Evolutionary conservation across 2,888 invertebrate genomes (phyloP).

Genomic region (Morpho deidamia): DNA sequence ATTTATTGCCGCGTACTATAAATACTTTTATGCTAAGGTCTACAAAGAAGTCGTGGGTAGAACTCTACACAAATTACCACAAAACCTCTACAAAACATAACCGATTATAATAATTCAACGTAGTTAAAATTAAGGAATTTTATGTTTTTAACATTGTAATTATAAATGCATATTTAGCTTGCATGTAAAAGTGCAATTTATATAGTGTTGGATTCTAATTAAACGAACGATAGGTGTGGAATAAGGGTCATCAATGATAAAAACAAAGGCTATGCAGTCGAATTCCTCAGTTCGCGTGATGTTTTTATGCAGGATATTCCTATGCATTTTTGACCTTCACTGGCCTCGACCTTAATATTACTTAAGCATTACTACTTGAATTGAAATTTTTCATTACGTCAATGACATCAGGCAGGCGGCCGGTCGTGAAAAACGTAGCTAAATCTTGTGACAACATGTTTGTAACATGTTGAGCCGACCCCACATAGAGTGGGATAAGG

Average conservation of each 20-base stretch:
- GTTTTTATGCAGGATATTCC: neutral
- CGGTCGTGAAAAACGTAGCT: no score
- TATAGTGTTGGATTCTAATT: neutral
- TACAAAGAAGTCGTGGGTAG: no score
- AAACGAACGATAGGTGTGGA: slow-evolving; percentile 2
- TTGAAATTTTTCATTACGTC: neutral
- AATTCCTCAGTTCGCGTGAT: slow-evolving; percentile 8
- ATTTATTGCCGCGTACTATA: no score
- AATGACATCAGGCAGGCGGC: no score
- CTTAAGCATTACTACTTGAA: neutral
- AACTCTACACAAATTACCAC: no score
- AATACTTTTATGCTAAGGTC: no score
- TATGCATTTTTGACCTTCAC: slow-evolving; percentile 6
- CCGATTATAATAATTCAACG: no score
- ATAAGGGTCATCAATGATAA: neutral
- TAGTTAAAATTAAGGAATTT: no score
- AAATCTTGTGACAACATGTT: no score
- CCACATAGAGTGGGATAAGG: no score
- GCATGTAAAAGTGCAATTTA: slow-evolving; percentile 12
- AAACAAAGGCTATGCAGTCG: neutral
- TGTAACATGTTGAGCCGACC: no score
- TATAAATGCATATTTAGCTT: slow-evolving; percentile 1
- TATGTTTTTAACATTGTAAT: neutral
- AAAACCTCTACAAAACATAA: no score
- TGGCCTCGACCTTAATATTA: neutral